Conservation (phyloP, 2,113 vertebrate species). For the Todiramphus chloris region DNA sequence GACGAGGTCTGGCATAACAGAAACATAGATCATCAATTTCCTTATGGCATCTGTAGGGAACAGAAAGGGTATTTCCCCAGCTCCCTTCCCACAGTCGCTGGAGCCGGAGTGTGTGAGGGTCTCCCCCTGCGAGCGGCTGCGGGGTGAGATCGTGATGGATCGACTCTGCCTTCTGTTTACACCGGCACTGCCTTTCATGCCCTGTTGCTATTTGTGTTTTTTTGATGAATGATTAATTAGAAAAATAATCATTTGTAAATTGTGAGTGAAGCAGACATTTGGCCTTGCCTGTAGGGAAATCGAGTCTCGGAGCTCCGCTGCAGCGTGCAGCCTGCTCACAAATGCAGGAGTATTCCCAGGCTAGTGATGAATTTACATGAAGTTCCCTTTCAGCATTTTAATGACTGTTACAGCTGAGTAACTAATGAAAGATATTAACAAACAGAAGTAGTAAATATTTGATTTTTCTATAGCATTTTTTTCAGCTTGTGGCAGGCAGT, state of each 20-base stretch:
- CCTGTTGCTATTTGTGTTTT: constrained; percentile 73
- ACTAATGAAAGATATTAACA: constrained; percentile 76
- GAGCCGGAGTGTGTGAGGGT: not conserved
- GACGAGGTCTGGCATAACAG: not conserved
- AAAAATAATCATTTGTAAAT: constrained; percentile 83
- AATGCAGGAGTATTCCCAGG: constrained; percentile 70
- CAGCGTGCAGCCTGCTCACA: constrained; percentile 59
- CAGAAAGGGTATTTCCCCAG: not conserved
- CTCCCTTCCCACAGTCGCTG: not conserved
- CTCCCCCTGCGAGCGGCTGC: not conserved
- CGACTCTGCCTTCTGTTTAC: constrained; percentile 63
- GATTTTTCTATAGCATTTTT: constrained; percentile 69
- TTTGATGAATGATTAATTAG: constrained; percentile 88
- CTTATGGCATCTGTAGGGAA: not conserved
- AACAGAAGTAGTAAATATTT: constrained; percentile 79
- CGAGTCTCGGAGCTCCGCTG: constrained; percentile 57
- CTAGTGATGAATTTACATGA: constrained; percentile 77
- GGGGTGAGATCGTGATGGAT: constrained; percentile 71
- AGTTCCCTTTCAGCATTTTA: constrained; percentile 76
- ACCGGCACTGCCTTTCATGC: constrained; percentile 60
- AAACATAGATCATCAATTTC: not conserved
- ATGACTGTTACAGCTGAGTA: constrained; percentile 69
- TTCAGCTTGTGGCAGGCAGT: constrained; percentile 11
- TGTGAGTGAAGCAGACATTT: constrained; percentile 79
- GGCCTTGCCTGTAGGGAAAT: constrained; percentile 77